Percentiles rank a stretch among this genome's conserved stretches.
phyloP scores from a whole-genome alignment of 2,888 invertebrate species.

The Esperia sulphurella region DNA sequence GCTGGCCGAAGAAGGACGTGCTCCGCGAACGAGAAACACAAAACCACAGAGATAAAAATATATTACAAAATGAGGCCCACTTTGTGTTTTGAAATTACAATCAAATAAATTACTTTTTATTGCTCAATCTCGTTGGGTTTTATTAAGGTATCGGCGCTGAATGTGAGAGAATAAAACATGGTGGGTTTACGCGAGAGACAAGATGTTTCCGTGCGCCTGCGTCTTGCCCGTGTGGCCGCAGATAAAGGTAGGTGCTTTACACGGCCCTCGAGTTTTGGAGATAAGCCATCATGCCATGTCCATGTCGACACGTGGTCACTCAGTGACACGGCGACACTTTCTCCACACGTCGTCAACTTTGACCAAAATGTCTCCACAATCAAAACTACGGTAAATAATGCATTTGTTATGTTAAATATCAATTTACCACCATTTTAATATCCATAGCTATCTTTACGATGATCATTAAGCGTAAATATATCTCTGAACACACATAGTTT shows the following conservation, averaged over 20 bases:
- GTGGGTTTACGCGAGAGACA: slow-evolving; percentile 71
- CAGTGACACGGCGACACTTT: slow-evolving; percentile 38
- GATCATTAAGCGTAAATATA: slow-evolving; percentile 16
- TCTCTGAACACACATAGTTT: slow-evolving; percentile 13
- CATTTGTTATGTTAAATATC: slow-evolving; percentile 17
- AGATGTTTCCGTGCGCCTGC: slow-evolving; percentile 53
- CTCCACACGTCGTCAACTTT: slow-evolving; percentile 28
- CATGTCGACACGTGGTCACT: slow-evolving; percentile 49
- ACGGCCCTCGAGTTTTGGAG: slow-evolving; percentile 61
- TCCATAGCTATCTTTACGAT: slow-evolving; percentile 16
- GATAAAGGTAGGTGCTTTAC: slow-evolving; percentile 63
- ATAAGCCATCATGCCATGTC: slow-evolving; percentile 59
- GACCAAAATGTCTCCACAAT: slow-evolving; percentile 3
- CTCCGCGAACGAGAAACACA: slow-evolving; percentile 62
- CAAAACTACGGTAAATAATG: slow-evolving; percentile 11
- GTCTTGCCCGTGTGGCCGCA: slow-evolving; percentile 22
- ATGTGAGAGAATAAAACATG: slow-evolving; percentile 73
- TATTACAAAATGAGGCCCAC: slow-evolving; percentile 77
- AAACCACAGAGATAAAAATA: slow-evolving; percentile 77
- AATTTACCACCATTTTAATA: slow-evolving; percentile 11
- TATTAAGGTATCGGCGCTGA: slow-evolving; percentile 77
- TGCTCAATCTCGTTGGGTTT: slow-evolving; percentile 79
- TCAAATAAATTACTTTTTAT: slow-evolving; percentile 80
- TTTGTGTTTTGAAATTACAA: slow-evolving; percentile 80
- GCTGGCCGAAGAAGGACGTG: slow-evolving; percentile 59